These are phyloP conservation scores for Tenrec ecaudatus DNA, from an alignment of 2,113 vertebrate species.

Conservation along the genomic window DNA sequence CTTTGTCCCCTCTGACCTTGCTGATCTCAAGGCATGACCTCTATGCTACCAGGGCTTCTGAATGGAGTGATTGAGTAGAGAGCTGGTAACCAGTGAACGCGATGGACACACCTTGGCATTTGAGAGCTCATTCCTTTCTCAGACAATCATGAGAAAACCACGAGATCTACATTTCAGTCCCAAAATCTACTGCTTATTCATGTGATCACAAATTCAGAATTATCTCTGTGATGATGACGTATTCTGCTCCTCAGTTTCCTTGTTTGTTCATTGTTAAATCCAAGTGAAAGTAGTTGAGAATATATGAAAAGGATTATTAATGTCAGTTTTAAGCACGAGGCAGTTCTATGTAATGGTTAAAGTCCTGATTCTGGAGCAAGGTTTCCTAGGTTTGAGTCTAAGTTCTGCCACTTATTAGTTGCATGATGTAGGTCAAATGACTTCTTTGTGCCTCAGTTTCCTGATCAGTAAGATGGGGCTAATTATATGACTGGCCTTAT, in stretches of 20 bases:
- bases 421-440: background rate
- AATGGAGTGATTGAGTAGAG: background rate
- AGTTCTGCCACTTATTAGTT: background rate
- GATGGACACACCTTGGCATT: background rate
- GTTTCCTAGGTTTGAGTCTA: background rate
- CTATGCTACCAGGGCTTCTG: too few species aligned
- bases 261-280: background rate
- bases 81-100: background rate
- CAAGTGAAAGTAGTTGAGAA: conserved; percentile 30
- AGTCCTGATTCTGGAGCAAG: background rate
- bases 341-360: background rate
- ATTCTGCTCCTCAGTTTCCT: background rate
- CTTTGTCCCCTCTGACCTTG: too few species aligned
- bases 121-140: background rate
- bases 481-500: background rate
- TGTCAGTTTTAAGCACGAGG: conserved; percentile 14
- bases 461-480: background rate
- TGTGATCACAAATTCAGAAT: conserved; percentile 29
- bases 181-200: background rate
- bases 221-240: background rate
- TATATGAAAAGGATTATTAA: background rate
- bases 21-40: too few species aligned
- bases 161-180: background rate
- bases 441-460: conserved; percentile 13
- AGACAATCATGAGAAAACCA: background rate